Evolutionary conservation across 2,113 vertebrate species (phyloP), one percentile per base, ranked within the genome.

Genomic region (Orientallactaga bullata): DNA sequence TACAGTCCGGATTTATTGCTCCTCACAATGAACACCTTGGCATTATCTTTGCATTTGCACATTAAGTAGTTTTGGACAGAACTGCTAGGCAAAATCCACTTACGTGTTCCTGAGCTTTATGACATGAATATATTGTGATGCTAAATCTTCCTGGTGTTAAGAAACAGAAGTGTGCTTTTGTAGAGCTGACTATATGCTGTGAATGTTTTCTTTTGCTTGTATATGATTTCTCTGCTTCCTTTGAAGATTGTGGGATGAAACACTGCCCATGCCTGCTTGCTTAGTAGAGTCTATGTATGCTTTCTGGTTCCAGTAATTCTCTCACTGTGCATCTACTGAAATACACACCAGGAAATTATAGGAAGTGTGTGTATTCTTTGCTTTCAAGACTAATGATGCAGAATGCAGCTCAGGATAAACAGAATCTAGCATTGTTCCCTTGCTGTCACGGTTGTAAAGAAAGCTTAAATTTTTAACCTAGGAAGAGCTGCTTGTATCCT

Each of bases 391-490:
- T 24, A 51, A 71, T 47, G 47, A 68, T 86, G 37, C 55, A 6
- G 3, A 85, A 63, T 42, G 30, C 35, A 79, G 26, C 60, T 91
- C 61, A 66, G 42, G 37, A 87, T 26, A 93, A 55, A 26, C 2
- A 20, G 35, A 69, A 60, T 28, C 60, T 55, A 60, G 35, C 2
- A 30, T 15, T 60, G 5, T 42, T 85, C 20, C 7, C 58, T 81
- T 60, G 18, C 8, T 32, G n/a, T 58, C 10, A 37, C 13, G 77
- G n/a, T 21, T 76, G 30, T 16, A 69, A 69, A 77, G 21, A 39
- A 68, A 69, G 87, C 88, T 72, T 77, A 90, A 66, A 84, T 63
- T 71, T 89, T 61, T 91, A 1, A 18, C 72, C 24, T 26, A 35
- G 17, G 39, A 47, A 32, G 13, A 61, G n/a, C 16, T 86, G 55